Evolutionary conservation across 2,888 invertebrate genomes (phyloP).

Genomic region (Drosophila neonasuta): DNA sequence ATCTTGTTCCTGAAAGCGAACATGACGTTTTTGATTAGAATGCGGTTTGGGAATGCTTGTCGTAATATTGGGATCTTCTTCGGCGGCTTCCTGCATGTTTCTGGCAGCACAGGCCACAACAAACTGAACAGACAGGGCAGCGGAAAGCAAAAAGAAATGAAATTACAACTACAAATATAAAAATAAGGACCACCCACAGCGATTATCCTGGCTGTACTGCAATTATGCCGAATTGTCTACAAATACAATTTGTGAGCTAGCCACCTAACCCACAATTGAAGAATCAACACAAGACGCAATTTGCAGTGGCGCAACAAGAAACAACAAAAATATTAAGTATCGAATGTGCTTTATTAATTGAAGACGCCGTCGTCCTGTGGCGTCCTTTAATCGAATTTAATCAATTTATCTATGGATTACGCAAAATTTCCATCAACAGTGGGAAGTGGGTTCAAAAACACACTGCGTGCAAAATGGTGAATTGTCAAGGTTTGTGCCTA

Average conservation of each 20-base stretch:
- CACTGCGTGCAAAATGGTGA: conserved; percentile 33
- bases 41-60: conserved; percentile 17
- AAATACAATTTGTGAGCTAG: conserved; percentile 64
- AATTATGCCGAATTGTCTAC: conserved; percentile 77
- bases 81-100: conserved; percentile 53
- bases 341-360: conserved; percentile 56
- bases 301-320: conserved; percentile 41
- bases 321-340: conserved; percentile 34
- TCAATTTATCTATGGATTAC: conserved; percentile 71
- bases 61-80: conserved; percentile 16
- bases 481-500: conserved; percentile 31
- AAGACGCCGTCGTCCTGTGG: conserved; percentile 43
- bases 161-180: neutral
- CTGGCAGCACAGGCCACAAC: conserved; percentile 37
- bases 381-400: conserved; percentile 64
- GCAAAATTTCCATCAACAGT: conserved; percentile 29
- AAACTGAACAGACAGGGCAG: conserved; percentile 42
- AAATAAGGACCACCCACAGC: conserved; percentile 8
- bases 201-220: conserved; percentile 51
- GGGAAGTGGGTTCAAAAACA: conserved; percentile 15
- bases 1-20: conserved; percentile 81
- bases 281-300: conserved; percentile 51
- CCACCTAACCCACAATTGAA: conserved; percentile 11
- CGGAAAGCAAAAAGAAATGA: no score
- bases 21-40: conserved; percentile 64